Conservation (phyloP, 2,113 vertebrate genomes). For the Petromus typicus region DNA sequence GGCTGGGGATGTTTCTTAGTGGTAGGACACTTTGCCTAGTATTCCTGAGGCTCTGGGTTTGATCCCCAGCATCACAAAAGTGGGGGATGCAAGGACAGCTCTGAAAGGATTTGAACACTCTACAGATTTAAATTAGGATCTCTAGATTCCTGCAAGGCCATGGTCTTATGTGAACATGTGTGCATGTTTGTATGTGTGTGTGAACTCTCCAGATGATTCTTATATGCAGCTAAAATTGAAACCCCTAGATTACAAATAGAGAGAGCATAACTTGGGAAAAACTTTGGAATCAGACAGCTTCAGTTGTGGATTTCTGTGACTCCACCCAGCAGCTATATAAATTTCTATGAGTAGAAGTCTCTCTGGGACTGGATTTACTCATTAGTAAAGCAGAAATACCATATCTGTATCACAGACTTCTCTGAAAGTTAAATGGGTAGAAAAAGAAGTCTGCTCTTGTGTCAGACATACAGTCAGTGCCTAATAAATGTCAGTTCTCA, state of each 20-base stretch:
- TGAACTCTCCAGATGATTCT: conserved; percentile 40
- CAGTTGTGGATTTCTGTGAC: background rate
- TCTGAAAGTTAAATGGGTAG: conserved; percentile 55
- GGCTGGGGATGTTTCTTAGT: background rate
- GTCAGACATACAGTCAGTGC: background rate
- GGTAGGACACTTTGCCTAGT: background rate
- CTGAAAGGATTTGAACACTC: conserved; percentile 47
- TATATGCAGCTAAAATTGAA: conserved; percentile 1
- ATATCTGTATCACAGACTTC: background rate
- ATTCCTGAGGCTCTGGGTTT: background rate
- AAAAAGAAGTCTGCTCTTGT: background rate
- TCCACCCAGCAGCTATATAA: background rate
- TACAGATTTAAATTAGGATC: background rate
- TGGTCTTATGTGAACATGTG: background rate
- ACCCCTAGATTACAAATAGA: conserved; percentile 31
- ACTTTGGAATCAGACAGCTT: background rate
- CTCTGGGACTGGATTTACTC: conserved; percentile 27
- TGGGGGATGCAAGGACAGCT: background rate
- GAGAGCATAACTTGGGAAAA: conserved; percentile 35
- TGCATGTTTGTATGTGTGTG: background rate
- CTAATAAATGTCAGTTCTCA: conserved; percentile 42
- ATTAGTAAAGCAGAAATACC: background rate
- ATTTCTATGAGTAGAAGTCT: background rate
- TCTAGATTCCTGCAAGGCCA: background rate
- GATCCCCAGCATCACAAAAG: background rate